These are phyloP conservation scores for Pectinophora gossypiella DNA, from an alignment of 1,140 invertebrate genomes.

Conservation along the genomic window DNA sequence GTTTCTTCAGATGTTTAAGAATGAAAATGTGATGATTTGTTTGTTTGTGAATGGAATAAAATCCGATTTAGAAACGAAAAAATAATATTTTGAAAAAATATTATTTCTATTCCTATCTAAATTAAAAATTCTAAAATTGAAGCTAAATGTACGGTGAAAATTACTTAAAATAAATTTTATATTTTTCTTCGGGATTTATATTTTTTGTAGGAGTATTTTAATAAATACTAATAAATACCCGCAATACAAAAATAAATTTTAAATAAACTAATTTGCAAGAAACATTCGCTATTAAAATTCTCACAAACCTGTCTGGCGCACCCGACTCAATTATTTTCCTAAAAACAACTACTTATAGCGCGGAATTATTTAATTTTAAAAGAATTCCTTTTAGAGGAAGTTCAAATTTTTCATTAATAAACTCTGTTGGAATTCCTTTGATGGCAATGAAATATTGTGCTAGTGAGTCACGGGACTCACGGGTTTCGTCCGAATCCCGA, in stretches of 20 bases:
- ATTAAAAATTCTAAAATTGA: too few species aligned
- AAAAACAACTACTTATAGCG: conserved; percentile 40
- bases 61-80: too few species aligned
- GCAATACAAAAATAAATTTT: conserved; percentile 19
- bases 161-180: not conserved
- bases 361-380: conserved; percentile 48
- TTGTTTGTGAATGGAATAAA: too few species aligned
- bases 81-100: too few species aligned
- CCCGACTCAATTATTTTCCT: conserved; percentile 39
- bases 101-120: too few species aligned
- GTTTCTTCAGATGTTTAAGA: too few species aligned
- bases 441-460: conserved; percentile 59
- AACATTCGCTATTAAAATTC: conserved; percentile 37
- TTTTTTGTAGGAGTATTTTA: not conserved
- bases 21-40: too few species aligned
- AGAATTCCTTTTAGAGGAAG: conserved; percentile 40
- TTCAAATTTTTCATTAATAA: conserved; percentile 58
- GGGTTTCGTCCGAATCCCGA: not conserved
- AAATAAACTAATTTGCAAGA: conserved; percentile 36
- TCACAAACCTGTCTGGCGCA: conserved; percentile 27
- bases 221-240: not conserved
- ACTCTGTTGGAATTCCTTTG: conserved; percentile 50
- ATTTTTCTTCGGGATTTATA: conserved; percentile 10
- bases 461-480: too few species aligned
- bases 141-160: too few species aligned